A percentile compares a stretch with the other conserved stretches of the same genome.
These are phyloP conservation scores for Tipula lateralis DNA, from an alignment of 2,888 invertebrate species.

Conservation along the genomic window DNA sequence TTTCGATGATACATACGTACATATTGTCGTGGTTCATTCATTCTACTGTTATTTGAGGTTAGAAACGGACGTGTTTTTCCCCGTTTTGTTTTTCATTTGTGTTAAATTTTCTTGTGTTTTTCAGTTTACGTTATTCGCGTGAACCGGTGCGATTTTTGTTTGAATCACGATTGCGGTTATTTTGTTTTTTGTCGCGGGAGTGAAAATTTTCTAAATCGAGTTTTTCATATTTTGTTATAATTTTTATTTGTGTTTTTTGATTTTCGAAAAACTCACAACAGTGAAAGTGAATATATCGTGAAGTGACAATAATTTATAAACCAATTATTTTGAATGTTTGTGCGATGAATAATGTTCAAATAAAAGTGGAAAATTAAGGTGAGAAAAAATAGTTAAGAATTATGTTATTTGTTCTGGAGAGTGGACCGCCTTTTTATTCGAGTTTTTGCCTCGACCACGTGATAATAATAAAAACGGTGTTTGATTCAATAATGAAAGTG, in stretches of 20 bases:
- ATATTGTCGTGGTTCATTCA: neutral
- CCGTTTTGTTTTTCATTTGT: conserved; percentile 9
- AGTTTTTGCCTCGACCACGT: neutral
- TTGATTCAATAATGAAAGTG: neutral
- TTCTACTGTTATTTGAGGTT: conserved; percentile 11
- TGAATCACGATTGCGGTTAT: neutral
- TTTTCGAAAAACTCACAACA: neutral
- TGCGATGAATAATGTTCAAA: neutral
- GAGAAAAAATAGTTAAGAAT: neutral
- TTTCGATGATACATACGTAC: neutral
- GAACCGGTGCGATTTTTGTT: neutral
- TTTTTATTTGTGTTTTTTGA: neutral
- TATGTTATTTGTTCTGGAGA: neutral
- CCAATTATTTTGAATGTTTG: neutral
- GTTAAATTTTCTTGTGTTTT: conserved; percentile 1
- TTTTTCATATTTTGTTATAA: neutral
- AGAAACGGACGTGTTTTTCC: conserved; percentile 14
- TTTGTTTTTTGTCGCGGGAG: neutral
- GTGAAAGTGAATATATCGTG: neutral
- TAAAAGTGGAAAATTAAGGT: neutral
- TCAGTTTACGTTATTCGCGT: neutral
- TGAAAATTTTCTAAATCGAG: neutral
- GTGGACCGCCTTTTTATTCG: neutral
- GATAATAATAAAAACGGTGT: neutral
- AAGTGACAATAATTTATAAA: neutral